Evolutionary conservation across 2,113 vertebrate species (phyloP), one percentile per base, ranked within the genome.

Genomic region (Pogona vitticeps): DNA sequence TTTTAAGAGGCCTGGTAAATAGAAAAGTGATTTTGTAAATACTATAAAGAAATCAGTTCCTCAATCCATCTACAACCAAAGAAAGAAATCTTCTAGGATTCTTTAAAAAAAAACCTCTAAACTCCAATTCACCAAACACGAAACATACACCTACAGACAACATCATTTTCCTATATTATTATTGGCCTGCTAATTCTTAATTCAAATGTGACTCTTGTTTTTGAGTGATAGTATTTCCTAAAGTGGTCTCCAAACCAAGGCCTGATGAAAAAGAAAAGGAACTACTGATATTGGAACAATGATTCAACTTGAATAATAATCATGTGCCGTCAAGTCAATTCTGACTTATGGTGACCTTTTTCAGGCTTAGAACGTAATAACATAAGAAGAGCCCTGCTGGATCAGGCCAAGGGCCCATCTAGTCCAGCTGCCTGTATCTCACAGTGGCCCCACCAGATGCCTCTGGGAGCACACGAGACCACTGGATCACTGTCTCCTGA

Each of bases 111-210:
- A 10, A 83, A 38, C 0, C 6, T 21, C 13, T 8, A 68, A 46
- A 3, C 33, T 79, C 23, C 0, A 77, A 15, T 2, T 31, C 23
- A 0, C 1, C 33, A 0, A 4, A 68, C 83, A 91, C n/a, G 1
- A 1, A 85, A 90, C 75, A 72, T 6, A 76, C 59, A 71, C 33
- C 4, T 31, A 61, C 10, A 46, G 0, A 6, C 52, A 91, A 58
- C 1, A 26, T 88, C 52, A 90, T 59, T 87, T 88, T 78, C 85
- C 84, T 65, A 23, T 76, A 83, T 86, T 88, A 84, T 56, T 84
- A 80, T 31, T 79, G 86, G 87, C 86, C 89, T 91, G 73, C 31
- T 72, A 42, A 56, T 42, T 88, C 89, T 81, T 40, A 86, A 76
- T 0, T 31, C 18, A 84, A 86, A 76, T 0, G 23, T 5, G 80